Percentiles rank a stretch among this genome's conserved stretches.
Conservation (phyloP, 2,113 vertebrate species). For the Oreocharis arfaki region DNA sequence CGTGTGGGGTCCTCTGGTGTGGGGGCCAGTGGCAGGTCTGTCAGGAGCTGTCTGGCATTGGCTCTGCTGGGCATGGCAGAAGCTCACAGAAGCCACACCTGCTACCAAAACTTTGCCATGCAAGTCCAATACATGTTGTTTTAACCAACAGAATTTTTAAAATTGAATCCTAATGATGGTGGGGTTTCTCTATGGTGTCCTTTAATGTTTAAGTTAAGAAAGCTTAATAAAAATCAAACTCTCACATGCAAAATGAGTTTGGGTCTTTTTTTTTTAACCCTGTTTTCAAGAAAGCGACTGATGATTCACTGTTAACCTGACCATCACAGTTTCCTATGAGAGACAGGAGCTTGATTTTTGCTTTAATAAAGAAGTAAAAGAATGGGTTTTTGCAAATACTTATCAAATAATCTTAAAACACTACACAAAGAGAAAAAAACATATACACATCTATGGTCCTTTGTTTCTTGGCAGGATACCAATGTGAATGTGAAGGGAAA, state of each 20-base stretch:
- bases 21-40: no score
- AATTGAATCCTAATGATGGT: neutral
- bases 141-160: neutral
- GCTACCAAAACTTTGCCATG: neutral
- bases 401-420: neutral
- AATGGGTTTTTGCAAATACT: rapidly evolving
- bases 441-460: neutral
- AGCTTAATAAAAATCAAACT: neutral
- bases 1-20: neutral
- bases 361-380: neutral
- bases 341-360: neutral
- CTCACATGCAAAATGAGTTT: neutral
- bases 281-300: neutral
- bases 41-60: neutral
- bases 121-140: neutral
- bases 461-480: neutral
- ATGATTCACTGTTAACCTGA: neutral
- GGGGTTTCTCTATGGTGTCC: neutral
- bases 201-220: neutral
- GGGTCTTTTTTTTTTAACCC: neutral
- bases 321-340: neutral
- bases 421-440: neutral
- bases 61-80: neutral
- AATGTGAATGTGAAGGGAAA: neutral
- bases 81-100: neutral